These are phyloP conservation scores for Actinia tenebrosa DNA, from an alignment of 64 coral and sea anemone genomes.

Conservation along the genomic window DNA sequence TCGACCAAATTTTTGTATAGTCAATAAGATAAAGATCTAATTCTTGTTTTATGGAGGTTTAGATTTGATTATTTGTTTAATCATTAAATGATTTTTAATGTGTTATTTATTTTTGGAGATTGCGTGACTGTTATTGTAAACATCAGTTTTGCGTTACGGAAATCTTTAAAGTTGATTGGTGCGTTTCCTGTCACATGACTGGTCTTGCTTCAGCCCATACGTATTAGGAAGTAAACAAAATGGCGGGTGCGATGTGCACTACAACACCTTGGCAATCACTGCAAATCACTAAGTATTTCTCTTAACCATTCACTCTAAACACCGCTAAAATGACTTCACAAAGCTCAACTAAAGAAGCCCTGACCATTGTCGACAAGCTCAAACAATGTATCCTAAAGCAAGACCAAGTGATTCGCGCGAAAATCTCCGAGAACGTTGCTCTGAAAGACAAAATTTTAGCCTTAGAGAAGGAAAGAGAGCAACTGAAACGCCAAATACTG, in stretches of 20 bases:
- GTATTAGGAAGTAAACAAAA: slow-evolving; percentile 64
- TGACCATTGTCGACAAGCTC: slow-evolving; percentile 39
- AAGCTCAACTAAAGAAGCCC: slow-evolving; percentile 39
- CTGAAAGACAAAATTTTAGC: slow-evolving; percentile 18
- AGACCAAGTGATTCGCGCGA: slow-evolving; percentile 46
- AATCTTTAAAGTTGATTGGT: not conserved
- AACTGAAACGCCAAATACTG: slow-evolving; percentile 25
- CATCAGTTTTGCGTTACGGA: not conserved
- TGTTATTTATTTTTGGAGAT: not conserved
- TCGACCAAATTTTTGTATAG: not conserved
- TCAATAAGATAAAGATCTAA: not conserved
- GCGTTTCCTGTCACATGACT: not conserved
- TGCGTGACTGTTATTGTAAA: not conserved
- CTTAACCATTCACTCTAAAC: not conserved
- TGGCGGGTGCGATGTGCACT: slow-evolving; percentile 26
- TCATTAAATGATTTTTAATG: not conserved
- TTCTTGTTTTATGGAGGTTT: not conserved
- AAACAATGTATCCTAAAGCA: slow-evolving; percentile 62
- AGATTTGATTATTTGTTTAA: not conserved
- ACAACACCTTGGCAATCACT: not conserved
- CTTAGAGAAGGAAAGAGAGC: slow-evolving; percentile 43
- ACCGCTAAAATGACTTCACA: slow-evolving; percentile 28
- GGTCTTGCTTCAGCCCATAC: not conserved
- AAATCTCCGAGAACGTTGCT: slow-evolving; percentile 35
- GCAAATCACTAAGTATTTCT: not conserved